These are phyloP conservation scores for Plebejus melissa DNA, from an alignment of 2,888 invertebrate species.

Conservation along the genomic window DNA sequence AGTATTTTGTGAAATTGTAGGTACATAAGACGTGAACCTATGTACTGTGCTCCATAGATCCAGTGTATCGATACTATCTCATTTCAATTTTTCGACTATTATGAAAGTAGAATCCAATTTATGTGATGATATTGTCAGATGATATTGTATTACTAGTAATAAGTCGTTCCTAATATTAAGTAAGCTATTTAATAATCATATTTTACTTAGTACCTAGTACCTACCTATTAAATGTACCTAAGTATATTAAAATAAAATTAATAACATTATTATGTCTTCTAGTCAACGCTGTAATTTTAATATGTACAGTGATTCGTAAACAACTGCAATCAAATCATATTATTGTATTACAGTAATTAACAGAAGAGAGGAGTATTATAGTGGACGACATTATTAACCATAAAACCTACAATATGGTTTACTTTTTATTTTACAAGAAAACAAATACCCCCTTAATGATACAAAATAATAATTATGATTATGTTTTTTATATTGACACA, in stretches of 20 bases:
- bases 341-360: neutral
- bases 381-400: neutral
- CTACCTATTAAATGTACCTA: neutral
- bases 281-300: slow-evolving; percentile 15
- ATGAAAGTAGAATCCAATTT: neutral
- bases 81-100: neutral
- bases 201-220: neutral
- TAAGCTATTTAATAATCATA: neutral
- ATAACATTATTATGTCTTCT: neutral
- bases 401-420: neutral
- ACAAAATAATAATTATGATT: too few relatives aligned
- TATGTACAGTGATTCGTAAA: neutral
- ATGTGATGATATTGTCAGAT: neutral
- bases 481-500: too few relatives aligned
- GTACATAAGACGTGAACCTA: neutral
- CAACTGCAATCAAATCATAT: neutral
- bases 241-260: too few relatives aligned
- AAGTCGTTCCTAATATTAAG: slow-evolving; percentile 20
- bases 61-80: neutral
- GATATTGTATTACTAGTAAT: neutral
- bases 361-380: neutral
- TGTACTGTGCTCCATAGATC: neutral
- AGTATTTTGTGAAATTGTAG: too few relatives aligned
- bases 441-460: neutral
- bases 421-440: neutral